Conservation (phyloP, 2,797 vertebrate species). For the Sebastes minor region DNA sequence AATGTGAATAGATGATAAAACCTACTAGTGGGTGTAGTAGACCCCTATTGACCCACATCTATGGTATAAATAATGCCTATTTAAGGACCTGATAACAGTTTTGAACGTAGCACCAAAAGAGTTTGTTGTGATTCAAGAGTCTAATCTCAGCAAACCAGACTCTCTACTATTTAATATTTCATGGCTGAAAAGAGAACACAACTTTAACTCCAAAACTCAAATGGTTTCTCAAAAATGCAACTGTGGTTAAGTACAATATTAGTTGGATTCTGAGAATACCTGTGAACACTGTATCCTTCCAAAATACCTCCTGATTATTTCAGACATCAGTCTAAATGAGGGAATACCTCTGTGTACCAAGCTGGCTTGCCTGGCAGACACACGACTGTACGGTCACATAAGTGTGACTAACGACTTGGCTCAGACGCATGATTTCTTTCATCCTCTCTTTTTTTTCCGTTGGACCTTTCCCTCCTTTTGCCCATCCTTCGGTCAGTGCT, state of each 20-base stretch:
- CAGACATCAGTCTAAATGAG: constrained; percentile 41
- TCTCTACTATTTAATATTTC: neutral
- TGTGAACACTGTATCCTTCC: constrained; percentile 11
- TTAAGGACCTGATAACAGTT: neutral
- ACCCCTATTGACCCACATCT: too few relatives aligned
- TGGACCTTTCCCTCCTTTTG: neutral
- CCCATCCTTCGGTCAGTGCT: constrained; percentile 22
- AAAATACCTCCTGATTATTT: constrained; percentile 23
- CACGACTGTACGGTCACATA: constrained; percentile 26
- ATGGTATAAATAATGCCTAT: too few relatives aligned
- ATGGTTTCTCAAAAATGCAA: constrained; percentile 13
- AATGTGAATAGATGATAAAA: too few relatives aligned
- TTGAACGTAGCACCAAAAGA: neutral
- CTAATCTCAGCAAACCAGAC: neutral
- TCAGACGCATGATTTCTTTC: constrained; percentile 27
- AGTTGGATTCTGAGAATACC: constrained; percentile 5
- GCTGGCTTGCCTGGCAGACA: constrained; percentile 37
- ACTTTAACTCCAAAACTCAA: neutral
- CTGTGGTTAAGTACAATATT: constrained; percentile 8
- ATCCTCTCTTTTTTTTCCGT: neutral
- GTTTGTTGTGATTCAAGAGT: neutral
- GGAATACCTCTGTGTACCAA: constrained; percentile 43
- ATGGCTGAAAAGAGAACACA: neutral
- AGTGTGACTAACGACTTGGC: constrained; percentile 62
- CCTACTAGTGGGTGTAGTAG: too few relatives aligned